These are phyloP conservation scores for Trachymyrmex cornetzi DNA, from an alignment of 1,140 invertebrate genomes.

Conservation along the genomic window DNA sequence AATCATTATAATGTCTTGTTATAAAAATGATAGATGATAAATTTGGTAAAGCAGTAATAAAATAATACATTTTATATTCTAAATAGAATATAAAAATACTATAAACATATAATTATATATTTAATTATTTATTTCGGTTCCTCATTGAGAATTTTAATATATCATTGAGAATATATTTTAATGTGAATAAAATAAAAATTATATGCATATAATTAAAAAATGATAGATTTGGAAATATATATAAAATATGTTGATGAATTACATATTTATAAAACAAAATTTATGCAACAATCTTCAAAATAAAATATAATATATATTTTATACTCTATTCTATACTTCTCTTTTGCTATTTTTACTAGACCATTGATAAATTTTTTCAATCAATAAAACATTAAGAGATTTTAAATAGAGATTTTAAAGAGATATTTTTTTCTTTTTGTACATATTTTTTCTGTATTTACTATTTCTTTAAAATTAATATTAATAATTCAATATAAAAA, in stretches of 20 bases:
- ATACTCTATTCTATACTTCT: neutral
- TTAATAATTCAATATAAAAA: constrained; percentile 5
- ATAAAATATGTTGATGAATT: neutral
- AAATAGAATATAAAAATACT: neutral
- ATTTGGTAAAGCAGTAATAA: constrained; percentile 6
- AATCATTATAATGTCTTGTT: neutral
- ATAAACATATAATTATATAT: neutral
- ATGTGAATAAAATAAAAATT: constrained; percentile 39
- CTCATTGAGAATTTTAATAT: neutral
- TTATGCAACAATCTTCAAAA: neutral
- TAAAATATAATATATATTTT: neutral
- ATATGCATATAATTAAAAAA: constrained; percentile 22
- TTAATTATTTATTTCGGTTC: constrained; percentile 20
- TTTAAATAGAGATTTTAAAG: too few relatives aligned
- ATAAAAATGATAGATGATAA: neutral
- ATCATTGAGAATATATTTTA: constrained; percentile 4
- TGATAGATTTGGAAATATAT: neutral
- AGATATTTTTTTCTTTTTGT: neutral
- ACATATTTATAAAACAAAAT: neutral
- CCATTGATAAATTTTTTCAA: neutral
- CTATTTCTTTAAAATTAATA: neutral
- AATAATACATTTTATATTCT: constrained; percentile 10
- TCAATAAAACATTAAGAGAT: neutral
- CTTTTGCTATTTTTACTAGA: neutral
- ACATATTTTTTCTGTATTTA: neutral